A percentile compares a stretch with the other conserved stretches of the same genome.
phyloP scores from a whole-genome alignment of 1,140 invertebrate genomes.

The Lepeophtheirus salmonis region DNA sequence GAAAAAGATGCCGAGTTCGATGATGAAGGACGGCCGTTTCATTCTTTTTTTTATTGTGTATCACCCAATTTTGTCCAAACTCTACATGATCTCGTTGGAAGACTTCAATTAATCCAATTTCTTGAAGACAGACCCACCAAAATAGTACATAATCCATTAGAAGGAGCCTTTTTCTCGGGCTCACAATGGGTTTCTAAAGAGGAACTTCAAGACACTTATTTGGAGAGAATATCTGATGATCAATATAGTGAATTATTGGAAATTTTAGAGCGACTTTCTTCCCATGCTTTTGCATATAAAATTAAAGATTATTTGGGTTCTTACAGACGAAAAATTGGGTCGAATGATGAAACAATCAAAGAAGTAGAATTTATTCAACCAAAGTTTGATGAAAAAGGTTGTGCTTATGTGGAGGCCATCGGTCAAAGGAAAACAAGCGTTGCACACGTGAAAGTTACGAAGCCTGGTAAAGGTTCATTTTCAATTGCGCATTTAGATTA shows the following conservation, averaged over 20 bases:
- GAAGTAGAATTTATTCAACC: background rate
- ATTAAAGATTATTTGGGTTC: conserved; percentile 48
- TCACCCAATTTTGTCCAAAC: conserved; percentile 59
- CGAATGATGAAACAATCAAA: conserved; percentile 27
- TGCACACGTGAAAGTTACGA: conserved; percentile 4
- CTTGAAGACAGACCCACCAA: conserved; percentile 17
- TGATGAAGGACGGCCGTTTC: conserved; percentile 58
- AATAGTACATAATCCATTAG: conserved; percentile 18
- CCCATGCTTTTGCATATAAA: conserved; percentile 42
- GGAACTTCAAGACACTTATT: conserved; percentile 41
- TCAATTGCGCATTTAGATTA: conserved; percentile 2
- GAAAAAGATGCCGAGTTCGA: conserved; percentile 78
- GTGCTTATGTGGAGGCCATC: background rate
- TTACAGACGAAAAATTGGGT: conserved; percentile 38
- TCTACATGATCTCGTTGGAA: conserved; percentile 43
- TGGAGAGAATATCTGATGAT: conserved; percentile 47
- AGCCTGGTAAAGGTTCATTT: conserved; percentile 15
- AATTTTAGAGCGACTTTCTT: conserved; percentile 45
- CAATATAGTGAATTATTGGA: conserved; percentile 52
- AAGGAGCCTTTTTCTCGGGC: conserved; percentile 27
- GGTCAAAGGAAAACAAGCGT: conserved; percentile 7
- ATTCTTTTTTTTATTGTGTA: conserved; percentile 72
- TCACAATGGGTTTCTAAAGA: conserved; percentile 47
- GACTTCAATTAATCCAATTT: conserved; percentile 16
- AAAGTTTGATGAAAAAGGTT: background rate